phyloP scores from a whole-genome alignment of 2,888 invertebrate genomes.

The Drosophila borborema region DNA sequence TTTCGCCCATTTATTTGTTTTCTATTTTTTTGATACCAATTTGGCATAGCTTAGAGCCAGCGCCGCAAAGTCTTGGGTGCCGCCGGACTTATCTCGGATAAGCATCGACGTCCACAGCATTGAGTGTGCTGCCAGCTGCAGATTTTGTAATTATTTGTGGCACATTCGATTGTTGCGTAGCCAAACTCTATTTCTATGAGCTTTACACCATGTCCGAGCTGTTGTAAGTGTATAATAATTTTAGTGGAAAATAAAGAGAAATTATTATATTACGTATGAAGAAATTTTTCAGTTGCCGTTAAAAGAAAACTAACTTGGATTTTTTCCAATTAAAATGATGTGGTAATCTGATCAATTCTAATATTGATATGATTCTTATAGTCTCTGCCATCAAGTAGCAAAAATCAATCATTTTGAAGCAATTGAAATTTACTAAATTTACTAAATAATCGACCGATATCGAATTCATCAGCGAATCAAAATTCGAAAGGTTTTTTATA shows the following conservation, averaged over 20 bases:
- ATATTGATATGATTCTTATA: too few relatives aligned
- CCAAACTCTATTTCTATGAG: not conserved
- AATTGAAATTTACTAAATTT: too few relatives aligned
- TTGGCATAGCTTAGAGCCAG: slow-evolving; percentile 21
- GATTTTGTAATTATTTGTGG: slow-evolving; percentile 28
- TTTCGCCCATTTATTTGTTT: slow-evolving; percentile 8
- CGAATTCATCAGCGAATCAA: too few relatives aligned
- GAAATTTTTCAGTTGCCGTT: not conserved
- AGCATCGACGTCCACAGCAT: slow-evolving; percentile 19
- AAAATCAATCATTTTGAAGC: too few relatives aligned
- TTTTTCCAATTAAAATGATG: too few relatives aligned
- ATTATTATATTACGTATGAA: not conserved
- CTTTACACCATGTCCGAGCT: not conserved
- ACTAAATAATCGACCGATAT: too few relatives aligned
- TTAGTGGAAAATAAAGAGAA: not conserved
- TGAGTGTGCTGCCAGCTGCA: slow-evolving; percentile 20
- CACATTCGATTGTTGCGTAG: not conserved
- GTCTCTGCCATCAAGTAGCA: too few relatives aligned
- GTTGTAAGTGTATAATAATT: not conserved
- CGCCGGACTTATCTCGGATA: slow-evolving; percentile 23
- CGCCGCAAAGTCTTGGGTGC: slow-evolving; percentile 1
- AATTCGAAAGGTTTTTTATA: too few relatives aligned
- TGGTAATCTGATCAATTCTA: too few relatives aligned
- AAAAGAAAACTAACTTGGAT: not conserved
- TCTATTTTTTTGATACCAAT: slow-evolving; percentile 22